Percentiles rank a stretch among this genome's conserved stretches.
Evolutionary conservation across 2,888 invertebrate species (phyloP).

Genomic region (Leptinotarsa peninsularis): DNA sequence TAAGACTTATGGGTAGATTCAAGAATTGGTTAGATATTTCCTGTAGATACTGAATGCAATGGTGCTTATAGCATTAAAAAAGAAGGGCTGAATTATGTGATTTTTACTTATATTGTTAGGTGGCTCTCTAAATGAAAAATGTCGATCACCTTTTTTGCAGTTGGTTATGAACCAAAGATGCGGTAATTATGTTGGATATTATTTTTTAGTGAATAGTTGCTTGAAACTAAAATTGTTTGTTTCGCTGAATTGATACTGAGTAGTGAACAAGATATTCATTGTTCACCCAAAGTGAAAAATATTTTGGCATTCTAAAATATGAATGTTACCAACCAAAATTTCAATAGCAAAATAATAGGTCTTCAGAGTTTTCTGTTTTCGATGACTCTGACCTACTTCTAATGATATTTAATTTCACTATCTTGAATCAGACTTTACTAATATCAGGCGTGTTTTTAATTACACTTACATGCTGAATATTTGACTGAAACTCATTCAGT

Average conservation of each 20-base stretch:
- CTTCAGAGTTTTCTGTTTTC: neutral
- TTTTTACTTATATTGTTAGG: constrained; percentile 50
- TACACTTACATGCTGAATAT: neutral
- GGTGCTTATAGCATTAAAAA: constrained; percentile 55
- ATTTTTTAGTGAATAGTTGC: constrained; percentile 37
- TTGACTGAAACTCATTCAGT: neutral
- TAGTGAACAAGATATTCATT: no score
- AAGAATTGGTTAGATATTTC: constrained; percentile 42
- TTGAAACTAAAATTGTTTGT: constrained; percentile 28
- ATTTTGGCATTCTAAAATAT: no score
- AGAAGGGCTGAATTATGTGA: constrained; percentile 55
- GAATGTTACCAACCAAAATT: neutral
- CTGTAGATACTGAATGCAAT: constrained; percentile 30
- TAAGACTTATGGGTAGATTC: constrained; percentile 11
- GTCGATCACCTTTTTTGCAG: constrained; percentile 41
- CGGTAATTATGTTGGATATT: constrained; percentile 41
- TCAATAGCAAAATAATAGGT: neutral
- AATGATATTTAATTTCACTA: neutral
- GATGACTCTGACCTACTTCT: neutral
- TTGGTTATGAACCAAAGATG: constrained; percentile 53
- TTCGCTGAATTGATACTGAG: neutral
- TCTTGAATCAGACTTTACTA: neutral
- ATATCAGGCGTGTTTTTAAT: neutral
- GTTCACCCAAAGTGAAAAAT: no score
- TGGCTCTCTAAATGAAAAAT: constrained; percentile 47